Percentiles rank a stretch among this genome's conserved stretches.
phyloP scores from a whole-genome alignment of 2,113 vertebrate genomes.

The Ramphastos sulfuratus region DNA sequence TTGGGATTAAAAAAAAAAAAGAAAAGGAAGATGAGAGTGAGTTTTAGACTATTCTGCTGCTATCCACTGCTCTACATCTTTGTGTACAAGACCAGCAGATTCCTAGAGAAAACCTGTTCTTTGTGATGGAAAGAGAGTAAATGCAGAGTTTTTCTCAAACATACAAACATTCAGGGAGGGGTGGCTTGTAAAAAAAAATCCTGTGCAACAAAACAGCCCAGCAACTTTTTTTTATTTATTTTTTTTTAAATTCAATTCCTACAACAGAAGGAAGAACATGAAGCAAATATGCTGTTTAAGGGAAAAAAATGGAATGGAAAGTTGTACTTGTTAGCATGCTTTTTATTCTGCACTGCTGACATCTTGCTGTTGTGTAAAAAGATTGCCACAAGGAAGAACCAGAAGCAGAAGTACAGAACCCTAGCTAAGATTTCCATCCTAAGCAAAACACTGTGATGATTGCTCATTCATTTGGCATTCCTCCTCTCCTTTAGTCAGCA shows the following conservation, averaged over 20 bases:
- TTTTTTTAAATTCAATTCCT: neutral
- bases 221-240: neutral
- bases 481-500: conserved; percentile 9
- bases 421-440: neutral
- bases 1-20: neutral
- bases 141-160: neutral
- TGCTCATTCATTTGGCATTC: conserved; percentile 11
- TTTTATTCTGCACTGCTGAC: conserved; percentile 14
- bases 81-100: neutral
- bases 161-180: neutral
- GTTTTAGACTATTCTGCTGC: neutral
- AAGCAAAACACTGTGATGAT: neutral
- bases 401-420: neutral
- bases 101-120: neutral
- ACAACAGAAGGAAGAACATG: neutral
- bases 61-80: conserved; percentile 3
- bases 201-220: neutral
- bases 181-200: neutral
- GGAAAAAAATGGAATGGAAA: neutral
- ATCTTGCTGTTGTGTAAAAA: neutral
- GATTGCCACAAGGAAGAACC: conserved; percentile 14
- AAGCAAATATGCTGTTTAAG: neutral
- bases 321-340: neutral
- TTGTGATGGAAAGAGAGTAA: neutral
- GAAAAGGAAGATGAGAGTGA: neutral